phyloP scores from a whole-genome alignment of 2,113 vertebrate genomes.

The Saguinus midas region DNA sequence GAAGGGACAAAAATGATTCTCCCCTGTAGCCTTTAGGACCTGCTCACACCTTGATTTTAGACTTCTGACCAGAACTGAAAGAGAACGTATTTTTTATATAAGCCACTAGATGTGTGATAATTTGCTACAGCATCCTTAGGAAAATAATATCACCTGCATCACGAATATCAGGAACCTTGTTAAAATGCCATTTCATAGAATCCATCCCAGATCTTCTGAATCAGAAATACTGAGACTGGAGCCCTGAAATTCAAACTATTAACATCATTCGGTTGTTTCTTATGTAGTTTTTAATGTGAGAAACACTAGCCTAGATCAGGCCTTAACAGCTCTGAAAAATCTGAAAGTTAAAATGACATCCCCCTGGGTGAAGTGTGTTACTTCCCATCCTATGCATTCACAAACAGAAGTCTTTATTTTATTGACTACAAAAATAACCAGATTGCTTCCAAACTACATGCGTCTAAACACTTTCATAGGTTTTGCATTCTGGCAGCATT shows the following conservation, averaged over 20 bases:
- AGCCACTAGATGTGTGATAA: not conserved
- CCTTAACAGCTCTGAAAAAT: not conserved
- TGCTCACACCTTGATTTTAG: not conserved
- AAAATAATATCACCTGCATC: not conserved
- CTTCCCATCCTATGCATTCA: not conserved
- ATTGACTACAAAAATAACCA: not conserved
- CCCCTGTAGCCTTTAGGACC: not conserved
- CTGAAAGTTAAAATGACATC: not conserved
- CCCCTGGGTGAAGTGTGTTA: not conserved
- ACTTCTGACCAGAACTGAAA: not conserved
- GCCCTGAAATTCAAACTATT: not conserved
- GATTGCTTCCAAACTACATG: not conserved
- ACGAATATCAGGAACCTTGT: not conserved
- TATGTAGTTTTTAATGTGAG: not conserved
- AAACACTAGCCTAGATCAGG: not conserved
- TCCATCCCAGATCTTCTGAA: not conserved
- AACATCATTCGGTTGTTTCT: not conserved
- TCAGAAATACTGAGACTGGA: not conserved
- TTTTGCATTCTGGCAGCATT: slow-evolving; percentile 13
- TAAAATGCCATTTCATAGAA: not conserved
- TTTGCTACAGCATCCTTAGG: not conserved
- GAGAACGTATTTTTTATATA: not conserved
- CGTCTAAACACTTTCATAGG: not conserved
- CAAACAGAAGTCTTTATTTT: not conserved
- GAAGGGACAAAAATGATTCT: not conserved